phyloP scores from a whole-genome alignment of 2,113 vertebrate genomes.

The Ctenodactylus gundi region DNA sequence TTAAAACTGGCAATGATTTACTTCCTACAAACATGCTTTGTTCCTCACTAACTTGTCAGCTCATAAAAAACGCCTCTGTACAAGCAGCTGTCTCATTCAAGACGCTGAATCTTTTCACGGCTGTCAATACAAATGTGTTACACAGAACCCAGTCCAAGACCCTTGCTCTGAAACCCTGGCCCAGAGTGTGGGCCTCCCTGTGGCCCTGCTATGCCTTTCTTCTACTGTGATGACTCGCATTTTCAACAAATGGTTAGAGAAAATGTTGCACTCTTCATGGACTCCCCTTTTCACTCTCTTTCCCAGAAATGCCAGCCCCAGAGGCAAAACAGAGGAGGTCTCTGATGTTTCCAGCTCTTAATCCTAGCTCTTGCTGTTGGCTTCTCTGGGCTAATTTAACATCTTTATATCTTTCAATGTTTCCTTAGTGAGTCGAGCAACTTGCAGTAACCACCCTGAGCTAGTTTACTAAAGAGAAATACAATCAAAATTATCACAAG shows the following conservation, averaged over 20 bases:
- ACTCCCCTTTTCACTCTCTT: conserved; percentile 50
- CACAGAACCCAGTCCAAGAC: conserved; percentile 4
- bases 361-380: neutral
- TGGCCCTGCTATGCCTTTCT: conserved; percentile 54
- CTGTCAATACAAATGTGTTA: conserved; percentile 32
- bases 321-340: conserved; percentile 30
- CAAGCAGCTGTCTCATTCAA: conserved; percentile 76
- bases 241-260: conserved; percentile 60
- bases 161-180: conserved; percentile 53
- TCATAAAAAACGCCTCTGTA: conserved; percentile 47
- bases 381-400: neutral
- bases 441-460: neutral
- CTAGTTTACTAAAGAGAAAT: conserved; percentile 36
- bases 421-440: conserved; percentile 28
- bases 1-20: conserved; percentile 36
- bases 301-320: conserved; percentile 55
- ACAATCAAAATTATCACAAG: conserved; percentile 47
- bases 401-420: conserved; percentile 32
- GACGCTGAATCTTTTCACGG: conserved; percentile 45
- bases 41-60: conserved; percentile 65
- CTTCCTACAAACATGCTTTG: conserved; percentile 71
- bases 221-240: conserved; percentile 66
- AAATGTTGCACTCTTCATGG: conserved; percentile 48
- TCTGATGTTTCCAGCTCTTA: conserved; percentile 43
- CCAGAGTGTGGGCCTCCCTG: conserved; percentile 1